phyloP scores from a whole-genome alignment of 2,113 vertebrate genomes.

The Mystacornis crossleyi region DNA sequence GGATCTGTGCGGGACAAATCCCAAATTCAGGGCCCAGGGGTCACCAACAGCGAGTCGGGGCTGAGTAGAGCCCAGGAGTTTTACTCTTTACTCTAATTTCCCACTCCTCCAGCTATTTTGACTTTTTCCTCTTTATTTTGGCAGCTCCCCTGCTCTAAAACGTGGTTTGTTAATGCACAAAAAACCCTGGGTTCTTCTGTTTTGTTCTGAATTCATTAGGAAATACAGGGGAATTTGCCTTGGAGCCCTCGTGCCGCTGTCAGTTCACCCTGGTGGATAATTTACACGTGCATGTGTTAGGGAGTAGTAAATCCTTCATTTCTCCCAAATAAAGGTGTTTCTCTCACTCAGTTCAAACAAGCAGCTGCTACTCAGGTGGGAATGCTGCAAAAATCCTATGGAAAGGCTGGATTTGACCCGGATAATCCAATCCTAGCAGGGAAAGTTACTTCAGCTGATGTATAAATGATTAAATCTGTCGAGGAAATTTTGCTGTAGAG shows the following conservation, averaged over 20 bases:
- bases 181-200: constrained; percentile 11
- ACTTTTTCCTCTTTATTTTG: background rate
- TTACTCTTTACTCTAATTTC: background rate
- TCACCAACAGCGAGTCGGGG: background rate
- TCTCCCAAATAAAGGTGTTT: background rate
- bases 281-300: background rate
- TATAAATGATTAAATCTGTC: background rate
- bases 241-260: background rate
- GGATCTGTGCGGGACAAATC: background rate
- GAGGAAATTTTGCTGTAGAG: background rate
- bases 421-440: background rate
- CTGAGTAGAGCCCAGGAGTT: background rate
- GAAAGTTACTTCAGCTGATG: background rate
- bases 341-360: background rate
- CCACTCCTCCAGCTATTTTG: background rate
- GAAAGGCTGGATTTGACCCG: background rate
- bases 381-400: background rate
- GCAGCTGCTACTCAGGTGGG: background rate
- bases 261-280: background rate
- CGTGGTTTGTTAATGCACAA: background rate
- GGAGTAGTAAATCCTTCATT: background rate
- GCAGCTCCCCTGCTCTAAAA: constrained; percentile 41
- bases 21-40: background rate
- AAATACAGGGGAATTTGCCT: background rate
- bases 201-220: constrained; percentile 34